Evolutionary conservation across 1,140 invertebrate genomes (phyloP).

Genomic region (Campoletis sonorensis): DNA sequence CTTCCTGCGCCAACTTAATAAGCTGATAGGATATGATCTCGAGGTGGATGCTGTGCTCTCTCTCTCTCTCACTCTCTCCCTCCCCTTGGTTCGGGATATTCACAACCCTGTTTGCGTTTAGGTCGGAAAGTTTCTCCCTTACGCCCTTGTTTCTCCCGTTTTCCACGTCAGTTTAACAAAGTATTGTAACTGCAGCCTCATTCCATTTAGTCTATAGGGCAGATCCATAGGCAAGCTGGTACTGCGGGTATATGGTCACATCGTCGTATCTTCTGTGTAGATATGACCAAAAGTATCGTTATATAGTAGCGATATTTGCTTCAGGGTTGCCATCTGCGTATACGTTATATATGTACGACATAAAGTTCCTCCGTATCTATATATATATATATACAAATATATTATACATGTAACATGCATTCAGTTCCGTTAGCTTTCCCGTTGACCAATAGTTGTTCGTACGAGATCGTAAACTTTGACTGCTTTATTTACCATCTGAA

Average conservation of each 20-base stretch:
- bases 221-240: slow-evolving; percentile 1
- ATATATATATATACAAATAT: not conserved
- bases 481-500: no score
- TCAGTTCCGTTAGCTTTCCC: no score
- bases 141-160: not conserved
- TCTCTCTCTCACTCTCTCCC: not conserved
- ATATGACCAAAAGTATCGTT: not conserved
- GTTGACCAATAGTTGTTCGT: no score
- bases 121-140: slow-evolving; percentile 5
- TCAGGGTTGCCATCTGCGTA: no score
- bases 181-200: not conserved
- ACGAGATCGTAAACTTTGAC: no score
- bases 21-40: slow-evolving; percentile 60
- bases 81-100: not conserved
- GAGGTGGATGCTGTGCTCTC: slow-evolving; percentile 19
- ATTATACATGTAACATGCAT: not conserved
- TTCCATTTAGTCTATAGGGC: not conserved
- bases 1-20: slow-evolving; percentile 58
- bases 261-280: slow-evolving; percentile 1
- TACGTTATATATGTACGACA: no score
- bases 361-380: no score
- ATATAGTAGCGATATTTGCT: not conserved
- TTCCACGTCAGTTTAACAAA: slow-evolving; percentile 20
- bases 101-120: slow-evolving; percentile 20
- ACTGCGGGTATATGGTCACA: not conserved